Evolutionary conservation across 2,113 vertebrate species (phyloP), one percentile per base, ranked within the genome.

Genomic region (Sinocyclocheilus rhinocerous): DNA sequence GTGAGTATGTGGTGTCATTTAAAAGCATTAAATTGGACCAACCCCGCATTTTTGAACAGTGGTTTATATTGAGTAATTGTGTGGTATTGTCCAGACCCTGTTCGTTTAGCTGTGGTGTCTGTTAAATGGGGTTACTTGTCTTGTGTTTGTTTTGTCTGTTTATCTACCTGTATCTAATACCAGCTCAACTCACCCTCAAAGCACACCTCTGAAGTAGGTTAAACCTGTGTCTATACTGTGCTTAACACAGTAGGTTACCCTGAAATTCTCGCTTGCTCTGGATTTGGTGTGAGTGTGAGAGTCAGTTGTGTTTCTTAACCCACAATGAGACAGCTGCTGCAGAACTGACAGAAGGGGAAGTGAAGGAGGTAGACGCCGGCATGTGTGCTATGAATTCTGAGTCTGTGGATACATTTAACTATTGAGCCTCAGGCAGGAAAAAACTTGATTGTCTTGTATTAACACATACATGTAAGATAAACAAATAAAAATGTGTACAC

Each of bases 131-230:
- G 48, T 52, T 52, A 45, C 9, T 42, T 61, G 10, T n/a, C 57
- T 81, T 76, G 70, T 84, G 33, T 89, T 88, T 87, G 6, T 65
- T 52, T 29, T 33, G 45, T 70, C 65, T 82, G 33, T 13, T 63
- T 81, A n/a, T 11, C 18, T 59, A n/a, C 57, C 11, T 45, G 36
- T 26, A 84, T 48, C n/a, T 63, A 22, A 83, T 61, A 29, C 42
- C n/a, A 45, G 57, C 20, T 33, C 86, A 86, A 82, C 90, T 85
- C 89, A 89, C 89, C 82, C 52, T 78, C 57, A 75, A 9, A 26
- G 72, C 20, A 83, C 36, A 24, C 22, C 18, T 83, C 81, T 18
- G 20, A 83, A 73, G 67, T 83, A 57, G 48, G 81, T 57, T 52
- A 82, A 70, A 13, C 63, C 63, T 33, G 8, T 83, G 29, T 57